These are phyloP conservation scores for Neotoxoptera formosana DNA, from an alignment of 1,140 invertebrate species.

Conservation along the genomic window DNA sequence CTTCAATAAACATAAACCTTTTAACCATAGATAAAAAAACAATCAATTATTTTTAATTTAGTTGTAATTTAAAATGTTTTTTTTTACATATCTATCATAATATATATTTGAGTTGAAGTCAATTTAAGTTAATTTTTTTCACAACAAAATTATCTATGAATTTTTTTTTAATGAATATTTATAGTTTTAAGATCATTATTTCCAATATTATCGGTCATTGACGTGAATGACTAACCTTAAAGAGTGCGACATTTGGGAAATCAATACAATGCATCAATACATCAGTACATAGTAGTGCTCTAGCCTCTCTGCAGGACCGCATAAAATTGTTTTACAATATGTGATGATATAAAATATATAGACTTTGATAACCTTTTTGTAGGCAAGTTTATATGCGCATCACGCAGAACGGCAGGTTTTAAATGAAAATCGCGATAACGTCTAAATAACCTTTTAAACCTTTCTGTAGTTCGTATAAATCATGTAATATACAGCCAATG, in stretches of 20 bases:
- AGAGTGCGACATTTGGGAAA: not conserved
- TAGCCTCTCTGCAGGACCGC: not conserved
- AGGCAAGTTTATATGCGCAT: constrained; percentile 12
- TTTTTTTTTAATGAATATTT: constrained; percentile 30
- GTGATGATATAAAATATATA: not conserved
- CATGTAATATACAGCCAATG: constrained; percentile 19
- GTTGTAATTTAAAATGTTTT: not conserved
- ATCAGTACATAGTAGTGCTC: not conserved
- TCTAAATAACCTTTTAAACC: constrained; percentile 51
- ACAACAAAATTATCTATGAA: not conserved
- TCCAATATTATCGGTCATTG: constrained; percentile 32
- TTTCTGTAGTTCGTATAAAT: constrained; percentile 5
- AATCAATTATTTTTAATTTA: constrained; percentile 12
- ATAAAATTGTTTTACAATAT: not conserved
- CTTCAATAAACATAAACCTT: not conserved
- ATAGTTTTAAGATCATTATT: constrained; percentile 23
- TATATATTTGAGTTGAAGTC: not conserved
- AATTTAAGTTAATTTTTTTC: constrained; percentile 23
- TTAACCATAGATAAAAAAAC: not conserved
- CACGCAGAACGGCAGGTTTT: constrained; percentile 38
- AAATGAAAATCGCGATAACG: constrained; percentile 45
- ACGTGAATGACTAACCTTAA: not conserved
- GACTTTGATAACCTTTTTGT: constrained; percentile 47
- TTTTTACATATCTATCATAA: constrained; percentile 23
- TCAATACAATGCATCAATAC: not conserved